Evolutionary conservation across 2,797 vertebrate species (phyloP), one percentile per base, ranked within the genome.

Genomic region (Babyrousa celebensis): DNA sequence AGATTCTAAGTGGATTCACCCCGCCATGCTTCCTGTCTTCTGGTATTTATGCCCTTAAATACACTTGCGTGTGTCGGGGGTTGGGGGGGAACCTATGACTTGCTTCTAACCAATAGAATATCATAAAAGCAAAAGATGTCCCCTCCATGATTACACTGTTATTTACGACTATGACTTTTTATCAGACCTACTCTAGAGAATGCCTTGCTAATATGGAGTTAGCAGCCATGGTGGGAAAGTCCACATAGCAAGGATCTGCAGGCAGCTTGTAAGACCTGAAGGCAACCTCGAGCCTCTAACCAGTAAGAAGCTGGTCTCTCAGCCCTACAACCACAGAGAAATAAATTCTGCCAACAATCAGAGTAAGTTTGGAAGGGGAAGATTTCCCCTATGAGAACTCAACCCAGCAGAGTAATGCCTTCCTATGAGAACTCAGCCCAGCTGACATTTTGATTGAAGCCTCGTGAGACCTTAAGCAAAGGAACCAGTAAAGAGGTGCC

Each of bases 381-480:
- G 29, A 72, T 78, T 84, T 87, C 43, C 20, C 23, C 32, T 58
- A 78, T 72, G n/a, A 94, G 18, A 90, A 60, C 12, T 83, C 90
- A 82, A 5, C 71, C 29, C 15, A 77, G 48, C 9, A 79, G 12
- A 87, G 15, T 63, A 62, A 91, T 79, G 14, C 10, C 82, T 86
- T 93, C 62, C 32, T 58, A 78, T 72, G n/a, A 94, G 18, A 91
- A 60, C 12, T 83, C 91, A 82, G 6, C 71, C 29, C 16, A 77
- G 48, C 9, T 84, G 12, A 54, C 29, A 62, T 20, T 70, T 75
- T 80, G 62, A 65, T 17, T 63, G 18, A 27, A 88, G 27, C 40
- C 6, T 74, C 48, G 29, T 75, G 18, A 74, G 43, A 67, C 15
- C 36, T 43, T 85, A 85, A 88, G 29, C 54, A 56, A n/a, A 88